Conservation (phyloP, 2,888 invertebrate genomes). For the Leptopilina syphax region DNA sequence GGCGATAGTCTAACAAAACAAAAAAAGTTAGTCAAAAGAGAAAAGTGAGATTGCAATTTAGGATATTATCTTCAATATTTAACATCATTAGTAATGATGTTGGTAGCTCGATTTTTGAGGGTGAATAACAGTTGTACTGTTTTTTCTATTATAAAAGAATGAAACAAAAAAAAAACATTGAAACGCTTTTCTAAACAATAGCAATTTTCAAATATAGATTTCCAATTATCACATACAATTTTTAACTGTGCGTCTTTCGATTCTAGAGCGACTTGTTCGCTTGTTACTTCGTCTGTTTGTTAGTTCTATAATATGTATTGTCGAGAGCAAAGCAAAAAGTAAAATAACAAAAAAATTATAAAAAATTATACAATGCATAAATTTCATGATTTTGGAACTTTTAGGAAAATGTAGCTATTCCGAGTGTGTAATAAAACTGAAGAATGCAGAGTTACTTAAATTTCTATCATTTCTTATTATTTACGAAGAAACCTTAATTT, state of each 20-base stretch:
- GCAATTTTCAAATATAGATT: constrained; percentile 24
- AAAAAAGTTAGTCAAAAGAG: neutral
- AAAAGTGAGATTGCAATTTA: constrained; percentile 34
- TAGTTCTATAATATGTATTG: constrained; percentile 42
- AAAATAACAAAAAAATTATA: neutral
- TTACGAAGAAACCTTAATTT: too few species aligned
- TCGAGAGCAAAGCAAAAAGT: constrained; percentile 52
- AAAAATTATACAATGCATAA: constrained; percentile 30
- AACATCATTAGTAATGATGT: constrained; percentile 9
- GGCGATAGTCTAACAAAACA: constrained; percentile 35
- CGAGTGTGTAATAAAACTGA: constrained; percentile 66
- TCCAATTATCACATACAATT: constrained; percentile 2
- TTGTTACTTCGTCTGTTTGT: constrained; percentile 48
- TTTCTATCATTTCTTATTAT: neutral
- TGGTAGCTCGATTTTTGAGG: constrained; percentile 11
- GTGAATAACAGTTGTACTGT: neutral
- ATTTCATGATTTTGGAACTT: constrained; percentile 48
- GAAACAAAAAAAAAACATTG: too few species aligned
- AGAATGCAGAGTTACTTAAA: constrained; percentile 58
- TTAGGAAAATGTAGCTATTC: constrained; percentile 63
- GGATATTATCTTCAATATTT: constrained; percentile 12
- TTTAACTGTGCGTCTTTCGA: constrained; percentile 24
- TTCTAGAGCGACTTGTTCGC: constrained; percentile 21
- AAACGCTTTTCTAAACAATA: constrained; percentile 16
- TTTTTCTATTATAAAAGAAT: neutral